phyloP scores from a whole-genome alignment of 2,888 invertebrate genomes.

The Diadegma fenestrale region DNA sequence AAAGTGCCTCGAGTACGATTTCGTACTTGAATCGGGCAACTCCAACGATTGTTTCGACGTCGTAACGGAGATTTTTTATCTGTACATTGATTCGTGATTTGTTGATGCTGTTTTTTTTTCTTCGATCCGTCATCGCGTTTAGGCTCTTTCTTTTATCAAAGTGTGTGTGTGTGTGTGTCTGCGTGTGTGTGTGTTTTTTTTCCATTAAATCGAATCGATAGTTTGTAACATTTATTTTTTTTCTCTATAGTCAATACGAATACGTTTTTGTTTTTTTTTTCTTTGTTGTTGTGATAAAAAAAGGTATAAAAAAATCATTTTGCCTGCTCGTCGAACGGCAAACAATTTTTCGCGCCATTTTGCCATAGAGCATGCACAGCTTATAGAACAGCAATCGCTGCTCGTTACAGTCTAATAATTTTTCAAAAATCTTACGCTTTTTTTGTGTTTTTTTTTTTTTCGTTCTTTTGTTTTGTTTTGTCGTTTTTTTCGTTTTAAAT shows the following conservation, averaged over 20 bases:
- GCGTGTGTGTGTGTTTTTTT: background rate
- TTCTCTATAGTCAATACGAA: constrained; percentile 27
- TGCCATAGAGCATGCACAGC: constrained; percentile 31
- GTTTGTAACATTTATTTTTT: constrained; percentile 13
- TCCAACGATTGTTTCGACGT: constrained; percentile 23
- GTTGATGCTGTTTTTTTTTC: background rate
- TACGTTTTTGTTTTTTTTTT: constrained; percentile 6
- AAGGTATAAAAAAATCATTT: constrained; percentile 44
- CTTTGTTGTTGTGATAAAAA: constrained; percentile 9
- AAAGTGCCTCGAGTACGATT: constrained; percentile 46
- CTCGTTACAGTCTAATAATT: constrained; percentile 21
- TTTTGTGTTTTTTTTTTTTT: background rate
- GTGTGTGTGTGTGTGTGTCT: background rate
- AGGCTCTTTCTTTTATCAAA: constrained; percentile 22
- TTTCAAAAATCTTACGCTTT: background rate
- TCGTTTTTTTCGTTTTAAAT: too few relatives aligned
- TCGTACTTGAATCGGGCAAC: constrained; percentile 17
- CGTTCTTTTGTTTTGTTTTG: background rate
- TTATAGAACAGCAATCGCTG: constrained; percentile 9
- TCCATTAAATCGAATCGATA: constrained; percentile 30
- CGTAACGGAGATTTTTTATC: background rate
- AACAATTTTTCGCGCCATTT: constrained; percentile 33
- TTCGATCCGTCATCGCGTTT: constrained; percentile 12
- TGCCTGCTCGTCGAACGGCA: constrained; percentile 11
- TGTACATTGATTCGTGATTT: constrained; percentile 12